Conservation (phyloP, 2,888 invertebrate species). For the Trimorus sp. region DNA sequence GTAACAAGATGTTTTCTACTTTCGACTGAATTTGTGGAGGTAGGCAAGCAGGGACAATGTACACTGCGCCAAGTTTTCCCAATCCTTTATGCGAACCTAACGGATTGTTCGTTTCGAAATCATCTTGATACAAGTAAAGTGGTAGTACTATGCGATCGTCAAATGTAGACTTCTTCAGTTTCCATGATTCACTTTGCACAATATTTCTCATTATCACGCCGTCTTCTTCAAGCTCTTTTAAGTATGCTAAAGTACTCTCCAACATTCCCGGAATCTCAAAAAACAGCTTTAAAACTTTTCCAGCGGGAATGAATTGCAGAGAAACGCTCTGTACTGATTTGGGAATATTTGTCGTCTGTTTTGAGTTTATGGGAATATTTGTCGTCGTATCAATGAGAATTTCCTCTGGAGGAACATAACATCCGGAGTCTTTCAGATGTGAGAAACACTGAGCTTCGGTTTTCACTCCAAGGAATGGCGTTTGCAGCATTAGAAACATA, state of each 20-base stretch:
- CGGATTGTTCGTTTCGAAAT: too few species aligned
- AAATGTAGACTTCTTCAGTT: neutral
- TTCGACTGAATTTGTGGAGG: conserved; percentile 40
- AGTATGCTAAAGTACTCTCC: conserved; percentile 12
- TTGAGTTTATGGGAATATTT: neutral
- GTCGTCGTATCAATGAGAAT: too few species aligned
- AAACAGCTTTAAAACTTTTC: conserved; percentile 24
- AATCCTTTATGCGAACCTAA: conserved; percentile 28
- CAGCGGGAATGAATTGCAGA: conserved; percentile 9
- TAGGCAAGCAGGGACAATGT: conserved; percentile 28
- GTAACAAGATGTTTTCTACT: conserved; percentile 37
- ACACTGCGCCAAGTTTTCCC: conserved; percentile 23
- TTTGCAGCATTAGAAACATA: neutral
- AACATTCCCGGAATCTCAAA: conserved; percentile 44
- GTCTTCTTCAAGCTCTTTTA: conserved; percentile 24
- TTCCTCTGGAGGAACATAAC: too few species aligned
- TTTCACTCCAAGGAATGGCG: neutral
- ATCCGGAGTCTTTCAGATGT: too few species aligned
- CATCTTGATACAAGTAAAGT: conserved; percentile 6
- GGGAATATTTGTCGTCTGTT: neutral
- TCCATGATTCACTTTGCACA: conserved; percentile 3
- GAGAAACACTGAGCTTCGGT: neutral
- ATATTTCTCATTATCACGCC: conserved; percentile 1
- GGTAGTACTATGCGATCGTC: neutral
- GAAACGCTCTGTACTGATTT: neutral